These are phyloP conservation scores for Gopherus flavomarginatus DNA, from an alignment of 2,113 vertebrate species.

Conservation along the genomic window DNA sequence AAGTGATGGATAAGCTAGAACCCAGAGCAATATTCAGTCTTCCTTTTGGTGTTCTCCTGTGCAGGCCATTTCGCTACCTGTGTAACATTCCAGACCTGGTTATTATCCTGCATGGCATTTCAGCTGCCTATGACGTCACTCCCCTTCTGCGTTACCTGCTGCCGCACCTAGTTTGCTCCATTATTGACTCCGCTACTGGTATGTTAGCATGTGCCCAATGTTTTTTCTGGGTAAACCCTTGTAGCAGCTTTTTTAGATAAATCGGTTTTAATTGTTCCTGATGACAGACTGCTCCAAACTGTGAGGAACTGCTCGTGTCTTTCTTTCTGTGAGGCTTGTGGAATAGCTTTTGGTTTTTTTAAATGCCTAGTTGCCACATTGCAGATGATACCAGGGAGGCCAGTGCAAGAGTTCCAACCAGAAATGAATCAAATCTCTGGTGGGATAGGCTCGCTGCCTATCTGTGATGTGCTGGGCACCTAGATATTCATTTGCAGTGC, in stretches of 20 bases:
- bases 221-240: not conserved
- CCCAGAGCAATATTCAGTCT: not conserved
- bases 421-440: too few species aligned
- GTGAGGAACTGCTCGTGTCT: not conserved
- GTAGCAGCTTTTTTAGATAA: accelerated
- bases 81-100: constrained; percentile 81
- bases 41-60: not conserved
- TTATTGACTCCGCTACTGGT: constrained; percentile 72
- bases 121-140: constrained; percentile 81
- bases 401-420: too few species aligned
- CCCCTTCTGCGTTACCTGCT: constrained; percentile 89
- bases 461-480: not conserved
- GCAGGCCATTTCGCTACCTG: constrained; percentile 84
- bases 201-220: not conserved
- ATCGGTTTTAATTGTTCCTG: not conserved
- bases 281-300: accelerated
- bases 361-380: too few species aligned
- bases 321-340: not conserved
- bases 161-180: constrained; percentile 83
- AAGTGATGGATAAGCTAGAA: not conserved
- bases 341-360: not conserved
- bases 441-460: too few species aligned
- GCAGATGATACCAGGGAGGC: too few species aligned
- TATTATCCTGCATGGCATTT: constrained; percentile 81
- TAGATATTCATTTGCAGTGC: not conserved